These are phyloP conservation scores for Eolophus roseicapilla DNA, from an alignment of 2,113 vertebrate species.

Conservation along the genomic window DNA sequence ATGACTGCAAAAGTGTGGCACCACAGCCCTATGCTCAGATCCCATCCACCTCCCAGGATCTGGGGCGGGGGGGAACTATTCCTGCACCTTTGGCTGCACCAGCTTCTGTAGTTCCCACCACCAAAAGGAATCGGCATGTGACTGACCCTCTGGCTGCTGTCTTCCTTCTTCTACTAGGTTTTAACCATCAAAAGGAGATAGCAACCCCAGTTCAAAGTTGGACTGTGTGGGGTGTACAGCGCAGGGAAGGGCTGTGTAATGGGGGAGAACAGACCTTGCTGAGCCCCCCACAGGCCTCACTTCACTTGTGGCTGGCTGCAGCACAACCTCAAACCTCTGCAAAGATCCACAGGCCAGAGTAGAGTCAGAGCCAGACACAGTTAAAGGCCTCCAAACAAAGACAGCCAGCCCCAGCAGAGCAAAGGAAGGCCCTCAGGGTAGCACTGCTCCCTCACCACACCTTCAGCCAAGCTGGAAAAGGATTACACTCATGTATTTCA, in stretches of 20 bases:
- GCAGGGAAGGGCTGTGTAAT: not conserved
- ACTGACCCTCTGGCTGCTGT: not conserved
- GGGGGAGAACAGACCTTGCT: not conserved
- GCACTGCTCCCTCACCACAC: not conserved
- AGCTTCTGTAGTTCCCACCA: not conserved
- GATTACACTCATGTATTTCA: not conserved
- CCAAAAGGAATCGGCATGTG: not conserved
- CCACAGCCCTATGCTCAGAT: not conserved
- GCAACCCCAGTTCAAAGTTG: not conserved
- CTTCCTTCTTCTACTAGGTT: not conserved
- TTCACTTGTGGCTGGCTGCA: not conserved
- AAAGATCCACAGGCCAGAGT: not conserved
- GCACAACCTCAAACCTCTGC: not conserved
- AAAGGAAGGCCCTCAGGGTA: not conserved
- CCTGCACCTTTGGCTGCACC: not conserved
- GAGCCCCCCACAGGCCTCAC: not conserved
- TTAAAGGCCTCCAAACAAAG: not conserved
- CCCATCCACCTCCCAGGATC: not conserved
- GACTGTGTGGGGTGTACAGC: not conserved
- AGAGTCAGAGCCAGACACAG: conserved; percentile 1
- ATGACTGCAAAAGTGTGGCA: not conserved
- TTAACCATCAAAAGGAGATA: not conserved
- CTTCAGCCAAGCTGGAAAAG: conserved; percentile 5
- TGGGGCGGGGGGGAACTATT: not conserved
- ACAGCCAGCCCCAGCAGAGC: not conserved